These are phyloP conservation scores for Trogon melanurus DNA, from an alignment of 2,113 vertebrate species.

Conservation along the genomic window DNA sequence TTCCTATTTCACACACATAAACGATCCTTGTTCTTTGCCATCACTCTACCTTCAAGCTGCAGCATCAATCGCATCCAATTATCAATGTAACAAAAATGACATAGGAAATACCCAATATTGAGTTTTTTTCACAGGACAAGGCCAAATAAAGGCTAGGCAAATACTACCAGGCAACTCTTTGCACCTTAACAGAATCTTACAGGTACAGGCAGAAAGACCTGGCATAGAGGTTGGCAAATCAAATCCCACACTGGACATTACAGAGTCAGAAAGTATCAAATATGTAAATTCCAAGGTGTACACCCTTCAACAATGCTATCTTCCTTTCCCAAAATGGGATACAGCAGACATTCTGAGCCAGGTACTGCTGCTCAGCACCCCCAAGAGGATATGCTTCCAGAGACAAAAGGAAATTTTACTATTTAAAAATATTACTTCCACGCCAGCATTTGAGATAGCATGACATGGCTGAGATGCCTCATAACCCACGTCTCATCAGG, in stretches of 20 bases:
- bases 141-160: background rate
- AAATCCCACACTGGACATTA: background rate
- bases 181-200: background rate
- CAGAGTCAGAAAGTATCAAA: background rate
- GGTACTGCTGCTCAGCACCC: background rate
- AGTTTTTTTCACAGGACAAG: background rate
- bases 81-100: background rate
- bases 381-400: background rate
- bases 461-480: background rate
- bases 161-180: background rate
- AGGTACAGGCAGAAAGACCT: background rate
- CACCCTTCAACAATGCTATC: background rate
- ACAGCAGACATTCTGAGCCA: rapidly evolving
- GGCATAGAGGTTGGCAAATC: background rate
- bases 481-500: background rate
- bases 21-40: background rate
- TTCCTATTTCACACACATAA: background rate
- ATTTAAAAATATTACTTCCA: background rate
- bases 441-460: background rate
- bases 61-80: background rate
- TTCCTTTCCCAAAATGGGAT: background rate
- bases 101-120: background rate
- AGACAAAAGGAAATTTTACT: background rate
- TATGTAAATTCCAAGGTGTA: background rate
- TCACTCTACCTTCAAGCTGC: background rate